Conservation (phyloP, 2,888 invertebrate genomes). For the Chrysodeixis includens region DNA sequence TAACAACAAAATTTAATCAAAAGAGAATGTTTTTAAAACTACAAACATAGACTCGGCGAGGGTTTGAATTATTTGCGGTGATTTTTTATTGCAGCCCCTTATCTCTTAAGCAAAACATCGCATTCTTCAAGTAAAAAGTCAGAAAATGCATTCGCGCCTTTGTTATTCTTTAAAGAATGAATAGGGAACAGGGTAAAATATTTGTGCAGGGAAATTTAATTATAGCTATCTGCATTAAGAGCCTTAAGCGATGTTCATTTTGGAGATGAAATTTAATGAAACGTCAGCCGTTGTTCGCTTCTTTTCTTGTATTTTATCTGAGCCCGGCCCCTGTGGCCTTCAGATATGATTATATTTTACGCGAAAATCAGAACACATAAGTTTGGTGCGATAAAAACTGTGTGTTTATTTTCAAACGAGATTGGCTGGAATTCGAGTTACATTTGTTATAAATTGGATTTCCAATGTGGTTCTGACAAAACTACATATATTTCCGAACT, state of each 20-base stretch:
- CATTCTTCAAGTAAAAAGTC: slow-evolving; percentile 37
- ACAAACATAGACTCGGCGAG: slow-evolving; percentile 35
- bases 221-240: slow-evolving; percentile 37
- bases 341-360: background rate
- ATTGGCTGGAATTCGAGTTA: slow-evolving; percentile 36
- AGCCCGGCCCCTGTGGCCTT: background rate
- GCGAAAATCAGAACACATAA: background rate
- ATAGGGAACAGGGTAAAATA: slow-evolving; percentile 34
- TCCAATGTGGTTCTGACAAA: slow-evolving; percentile 37
- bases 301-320: slow-evolving; percentile 12
- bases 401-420: slow-evolving; percentile 31
- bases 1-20: slow-evolving; percentile 58
- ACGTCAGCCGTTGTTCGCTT: slow-evolving; percentile 17
- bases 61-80: slow-evolving; percentile 50
- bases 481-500: slow-evolving; percentile 39
- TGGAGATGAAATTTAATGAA: slow-evolving; percentile 27
- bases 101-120: slow-evolving; percentile 30
- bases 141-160: slow-evolving; percentile 41
- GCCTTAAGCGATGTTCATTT: slow-evolving; percentile 33
- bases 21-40: slow-evolving; percentile 53
- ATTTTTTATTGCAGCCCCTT: slow-evolving; percentile 37
- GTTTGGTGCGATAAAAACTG: slow-evolving; percentile 10
- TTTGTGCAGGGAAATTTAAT: slow-evolving; percentile 45
- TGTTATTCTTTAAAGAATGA: slow-evolving; percentile 30
- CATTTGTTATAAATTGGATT: slow-evolving; percentile 54